Evolutionary conservation across 2,113 vertebrate species (phyloP).

Genomic region (Barbus barbus): DNA sequence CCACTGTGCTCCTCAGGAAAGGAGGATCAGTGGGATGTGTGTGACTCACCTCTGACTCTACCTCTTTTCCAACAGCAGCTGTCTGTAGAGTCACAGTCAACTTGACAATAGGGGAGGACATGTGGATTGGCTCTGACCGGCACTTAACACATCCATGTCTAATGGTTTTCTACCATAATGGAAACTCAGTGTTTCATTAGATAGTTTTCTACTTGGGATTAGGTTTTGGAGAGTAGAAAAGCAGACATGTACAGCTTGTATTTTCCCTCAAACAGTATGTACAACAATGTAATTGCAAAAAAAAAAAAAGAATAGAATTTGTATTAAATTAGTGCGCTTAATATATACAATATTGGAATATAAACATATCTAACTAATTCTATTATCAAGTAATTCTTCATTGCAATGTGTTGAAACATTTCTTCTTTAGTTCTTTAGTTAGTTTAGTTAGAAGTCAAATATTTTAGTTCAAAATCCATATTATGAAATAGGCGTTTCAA

Average conservation of each 20-base stretch:
- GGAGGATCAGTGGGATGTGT: slow-evolving; percentile 41
- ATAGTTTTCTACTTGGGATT: no score
- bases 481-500: no score
- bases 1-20: slow-evolving; percentile 35
- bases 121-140: neutral
- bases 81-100: slow-evolving; percentile 51
- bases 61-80: slow-evolving; percentile 15
- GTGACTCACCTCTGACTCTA: slow-evolving; percentile 41
- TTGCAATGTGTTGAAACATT: no score
- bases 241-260: neutral
- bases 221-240: no score
- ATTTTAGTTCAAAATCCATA: no score
- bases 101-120: neutral
- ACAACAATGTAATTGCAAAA: neutral
- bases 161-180: neutral
- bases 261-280: neutral
- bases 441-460: no score
- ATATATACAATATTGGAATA: no score
- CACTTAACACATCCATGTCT: neutral
- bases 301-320: neutral
- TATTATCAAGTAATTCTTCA: no score
- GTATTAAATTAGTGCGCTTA: neutral
- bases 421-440: no score
- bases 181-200: neutral
- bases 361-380: no score